Evolutionary conservation across 2,888 invertebrate genomes (phyloP).

Genomic region (Epinotia ramella): DNA sequence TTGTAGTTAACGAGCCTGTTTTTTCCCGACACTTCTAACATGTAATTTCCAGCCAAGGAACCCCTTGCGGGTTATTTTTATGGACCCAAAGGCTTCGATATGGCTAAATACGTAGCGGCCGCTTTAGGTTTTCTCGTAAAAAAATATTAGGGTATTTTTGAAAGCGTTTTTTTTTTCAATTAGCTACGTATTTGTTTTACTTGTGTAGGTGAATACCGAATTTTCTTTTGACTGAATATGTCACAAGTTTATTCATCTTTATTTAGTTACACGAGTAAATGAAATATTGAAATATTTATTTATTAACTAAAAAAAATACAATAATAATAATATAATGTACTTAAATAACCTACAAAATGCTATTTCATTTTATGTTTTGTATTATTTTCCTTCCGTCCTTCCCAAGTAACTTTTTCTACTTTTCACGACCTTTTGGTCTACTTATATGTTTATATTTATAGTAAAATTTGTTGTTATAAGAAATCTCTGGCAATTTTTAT

Average conservation of each 20-base stretch:
- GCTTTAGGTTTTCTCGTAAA: not conserved
- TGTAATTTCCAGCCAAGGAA: conserved; percentile 53
- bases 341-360: no score
- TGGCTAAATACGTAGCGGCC: conserved; percentile 16
- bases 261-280: no score
- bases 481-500: not conserved
- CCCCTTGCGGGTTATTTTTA: conserved; percentile 37
- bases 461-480: not conserved
- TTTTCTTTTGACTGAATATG: no score
- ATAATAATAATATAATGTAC: no score
- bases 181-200: not conserved
- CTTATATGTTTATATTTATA: not conserved
- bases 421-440: not conserved
- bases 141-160: not conserved
- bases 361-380: no score
- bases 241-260: no score
- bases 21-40: conserved; percentile 62
- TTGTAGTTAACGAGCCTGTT: conserved; percentile 75
- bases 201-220: no score
- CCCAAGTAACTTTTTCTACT: not conserved
- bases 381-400: no score
- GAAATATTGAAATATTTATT: no score
- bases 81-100: conserved; percentile 20
- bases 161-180: not conserved
- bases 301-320: no score